Evolutionary conservation across 2,113 vertebrate species (phyloP), one percentile per base, ranked within the genome.

Genomic region (Fregata magnificens): DNA sequence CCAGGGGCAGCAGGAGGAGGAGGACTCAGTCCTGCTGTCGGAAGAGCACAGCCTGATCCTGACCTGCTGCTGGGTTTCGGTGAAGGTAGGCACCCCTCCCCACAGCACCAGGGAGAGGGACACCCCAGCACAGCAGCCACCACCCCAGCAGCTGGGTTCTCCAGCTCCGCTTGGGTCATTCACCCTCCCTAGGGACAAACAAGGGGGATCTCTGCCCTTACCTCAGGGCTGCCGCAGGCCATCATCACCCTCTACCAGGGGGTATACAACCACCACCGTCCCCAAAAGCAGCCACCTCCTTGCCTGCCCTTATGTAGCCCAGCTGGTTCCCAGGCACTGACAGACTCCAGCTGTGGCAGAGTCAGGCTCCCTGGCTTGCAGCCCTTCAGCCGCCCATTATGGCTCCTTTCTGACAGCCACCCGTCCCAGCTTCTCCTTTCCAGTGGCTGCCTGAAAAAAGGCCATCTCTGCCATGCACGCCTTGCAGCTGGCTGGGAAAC

Each of bases 1-100:
- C 19, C 82, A 10, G 7, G 92, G 96, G 4, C 97, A 92, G 69
- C 96, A 92, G 61, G 98, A 98, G 26, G 98, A 98, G 28, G 97
- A 97, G 9, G 98, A 99, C 50, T 95, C 98, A 8, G 61, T 99
- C 66, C 97, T 99, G 76, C 97, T 99, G 14, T 99, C 99, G 1
- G 99, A 99, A 73, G 99, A 99, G 22, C 99, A 99, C 97, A 98
- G 97, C 93, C 98, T 99, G 65, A 97, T 99, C 62, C 98, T 99
- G 95, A 99, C 99, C 9, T 99, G 99, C 96, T 99, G 99, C 97
- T 99, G 99, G 99, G 99, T 99, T 53, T 99, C 99, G 0, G 98
- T 99, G 82, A 99, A 99, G 98, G 99, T 99, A 91, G 47, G 81
- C 15, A 62, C 13, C 16, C 31, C 25, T 72, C 13, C 6, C 34